Evolutionary conservation across 2,797 vertebrate species (phyloP).

Genomic region (Enteromius thamalakanensis): DNA sequence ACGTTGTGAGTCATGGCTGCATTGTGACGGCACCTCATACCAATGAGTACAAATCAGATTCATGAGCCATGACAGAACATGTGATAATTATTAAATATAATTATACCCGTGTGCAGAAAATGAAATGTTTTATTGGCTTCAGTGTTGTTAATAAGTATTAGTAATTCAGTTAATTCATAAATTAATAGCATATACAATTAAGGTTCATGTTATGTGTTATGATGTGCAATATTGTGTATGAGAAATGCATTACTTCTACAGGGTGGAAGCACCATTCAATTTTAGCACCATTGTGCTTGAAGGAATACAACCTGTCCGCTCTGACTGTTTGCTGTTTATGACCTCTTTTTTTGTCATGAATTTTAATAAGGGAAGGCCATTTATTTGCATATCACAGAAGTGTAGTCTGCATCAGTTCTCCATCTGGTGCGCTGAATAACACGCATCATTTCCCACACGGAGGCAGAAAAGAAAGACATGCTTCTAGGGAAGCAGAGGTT

Average conservation of each 20-base stretch:
- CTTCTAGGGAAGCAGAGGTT: constrained; percentile 20
- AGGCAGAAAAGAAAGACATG: neutral
- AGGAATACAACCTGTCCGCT: constrained; percentile 27
- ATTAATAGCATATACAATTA: too few species aligned
- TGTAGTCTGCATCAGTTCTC: constrained; percentile 29
- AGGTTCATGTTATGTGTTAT: neutral
- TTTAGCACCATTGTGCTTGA: neutral
- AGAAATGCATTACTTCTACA: neutral
- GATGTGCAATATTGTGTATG: neutral
- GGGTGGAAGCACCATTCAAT: neutral
- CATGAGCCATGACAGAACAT: neutral
- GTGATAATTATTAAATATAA: too few species aligned
- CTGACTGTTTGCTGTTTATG: constrained; percentile 22
- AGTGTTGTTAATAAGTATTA: too few species aligned
- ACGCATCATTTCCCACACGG: constrained; percentile 31
- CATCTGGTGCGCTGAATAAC: constrained; percentile 48
- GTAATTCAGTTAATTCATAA: too few species aligned
- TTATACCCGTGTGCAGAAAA: too few species aligned
- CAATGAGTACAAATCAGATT: constrained; percentile 1
- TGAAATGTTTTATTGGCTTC: too few species aligned
- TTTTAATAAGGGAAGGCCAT: constrained; percentile 49
- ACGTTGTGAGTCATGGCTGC: neutral
- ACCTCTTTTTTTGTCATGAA: constrained; percentile 53
- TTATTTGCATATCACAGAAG: constrained; percentile 52
- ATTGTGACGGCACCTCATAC: neutral